Evolutionary conservation across 2,888 invertebrate genomes (phyloP).

Genomic region (Dorcus hopei): DNA sequence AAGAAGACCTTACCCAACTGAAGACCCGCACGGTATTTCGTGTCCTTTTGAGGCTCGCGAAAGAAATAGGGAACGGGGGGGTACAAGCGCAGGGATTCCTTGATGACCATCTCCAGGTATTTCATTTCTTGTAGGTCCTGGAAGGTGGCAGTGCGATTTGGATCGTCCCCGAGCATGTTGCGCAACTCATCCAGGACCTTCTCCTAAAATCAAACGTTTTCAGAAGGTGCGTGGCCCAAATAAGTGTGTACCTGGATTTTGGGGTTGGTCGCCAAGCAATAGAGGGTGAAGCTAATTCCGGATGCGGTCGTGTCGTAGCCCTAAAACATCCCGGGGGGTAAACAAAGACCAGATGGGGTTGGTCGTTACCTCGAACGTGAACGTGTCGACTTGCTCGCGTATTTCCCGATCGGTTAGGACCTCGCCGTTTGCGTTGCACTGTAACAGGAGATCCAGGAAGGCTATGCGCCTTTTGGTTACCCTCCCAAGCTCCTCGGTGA

Average conservation of each 20-base stretch:
- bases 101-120: conserved; percentile 3
- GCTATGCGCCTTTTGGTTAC: conserved; percentile 45
- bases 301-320: conserved; percentile 31
- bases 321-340: conserved; percentile 12
- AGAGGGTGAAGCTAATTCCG: conserved; percentile 23
- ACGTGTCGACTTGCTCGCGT: conserved; percentile 20
- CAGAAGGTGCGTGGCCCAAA: neutral
- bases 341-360: neutral
- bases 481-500: conserved; percentile 30
- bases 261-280: conserved; percentile 22
- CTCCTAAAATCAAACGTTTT: conserved; percentile 32
- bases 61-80: neutral
- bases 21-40: no score
- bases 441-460: conserved; percentile 20
- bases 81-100: conserved; percentile 1
- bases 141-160: conserved; percentile 24
- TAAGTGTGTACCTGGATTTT: conserved; percentile 25
- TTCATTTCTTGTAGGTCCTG: conserved; percentile 38
- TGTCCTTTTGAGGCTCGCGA: no score
- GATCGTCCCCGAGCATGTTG: conserved; percentile 35
- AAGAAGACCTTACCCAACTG: no score
- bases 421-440: conserved; percentile 37
- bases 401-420: conserved; percentile 62
- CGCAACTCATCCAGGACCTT: conserved; percentile 44
- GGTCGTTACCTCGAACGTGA: conserved; percentile 21